Base-by-base conservation (phyloP, 2,113 vertebrate genomes). In the Mionectes macconnelli region DNA sequence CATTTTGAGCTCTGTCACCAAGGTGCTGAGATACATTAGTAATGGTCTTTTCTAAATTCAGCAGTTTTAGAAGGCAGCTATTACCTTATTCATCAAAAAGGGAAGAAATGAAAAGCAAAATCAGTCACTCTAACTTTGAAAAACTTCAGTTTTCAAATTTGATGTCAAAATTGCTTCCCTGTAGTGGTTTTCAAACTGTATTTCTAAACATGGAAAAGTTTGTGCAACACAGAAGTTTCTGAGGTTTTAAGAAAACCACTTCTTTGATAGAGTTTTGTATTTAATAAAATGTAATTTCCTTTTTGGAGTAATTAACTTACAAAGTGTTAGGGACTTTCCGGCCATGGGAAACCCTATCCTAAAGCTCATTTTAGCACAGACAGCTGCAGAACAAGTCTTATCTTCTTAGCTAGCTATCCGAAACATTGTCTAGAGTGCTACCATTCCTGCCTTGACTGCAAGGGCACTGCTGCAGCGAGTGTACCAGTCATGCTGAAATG, bases 301-400 rank as follows among this genome's bases (percentile, higher is more conserved):
- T 79, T 20, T n/a, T 0, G 1, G n/a, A 23, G 15, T 95, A 81
- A 14, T 56, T 74, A 33, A 21, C 35, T 81, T 50, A 27, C 25
- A 90, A 87, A 89, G 35, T 87, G 22, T 39, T 81, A 76, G 83
- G 89, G 86, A 66, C 92, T 94, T 96, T 89, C 67, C 89, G 87
- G 35, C 39, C 60, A 25, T 57, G 11, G 21, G 89, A 96, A 95
- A 94, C 69, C 42, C 87, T 94, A 90, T 95, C 74, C 83, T 89
- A 86, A 91, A 89, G 47, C 57, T 90, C 83, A 86, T 82, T 91
- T 96, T 97, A 95, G 81, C 87, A 90, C 45, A 90, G 91, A 87
- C 44, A 92, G 57, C 73, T 97, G 69, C 72, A 78, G 49, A 93
- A n/a, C 78, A 86, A 93, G 68, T 64, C 72, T 68, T 91, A 76